Evolutionary conservation across 2,797 vertebrate genomes (phyloP), one percentile per base, ranked within the genome.

Genomic region (Dermochelys coriacea): DNA sequence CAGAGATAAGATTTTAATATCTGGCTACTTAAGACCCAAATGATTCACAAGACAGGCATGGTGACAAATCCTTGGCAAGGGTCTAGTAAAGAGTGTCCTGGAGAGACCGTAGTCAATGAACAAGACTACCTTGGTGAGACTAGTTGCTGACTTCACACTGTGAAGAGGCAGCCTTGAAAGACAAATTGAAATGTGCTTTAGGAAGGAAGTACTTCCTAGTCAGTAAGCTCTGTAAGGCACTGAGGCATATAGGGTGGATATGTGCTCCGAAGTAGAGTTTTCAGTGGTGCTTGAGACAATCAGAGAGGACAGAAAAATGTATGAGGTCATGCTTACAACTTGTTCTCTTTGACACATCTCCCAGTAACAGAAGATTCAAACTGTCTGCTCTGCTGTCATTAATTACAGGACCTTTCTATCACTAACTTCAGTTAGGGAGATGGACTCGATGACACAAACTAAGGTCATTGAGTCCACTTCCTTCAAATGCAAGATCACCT

Each of bases 201-300:
- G 90, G 90, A 94, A 96, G 94, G 85, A 94, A 95, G 93, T 90
- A 45, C 54, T 96, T n/a, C n/a, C n/a, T n/a, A n/a, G 88, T 92
- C 90, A 93, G 71, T 50, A 82, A 0, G 0, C 90, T 93, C 95
- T 86, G 75, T 91, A 90, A 83, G 80, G 92, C 88, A n/a, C 75
- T 84, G 88, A 89, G 41, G 71, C 52, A 90, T 83, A 82, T 81
- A 88, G 74, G 25, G 55, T 89, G 83, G 95, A 86, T 31, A 87
- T 77, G 82, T 29, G 27, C 87, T 90, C 50, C 71, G 77, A 97
- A 55, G n/a, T 93, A 80, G 61, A 64, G 75, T 93, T 87, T 79
- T 90, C 85, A 61, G 79, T 89, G 83, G 54, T 57, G 15, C 86
- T 89, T 88, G 83, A 84, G 68, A 86, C 49, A 83, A 79, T 89